These are phyloP conservation scores for Pteronotus mesoamericanus DNA, from an alignment of 2,797 vertebrate species.

Conservation along the genomic window DNA sequence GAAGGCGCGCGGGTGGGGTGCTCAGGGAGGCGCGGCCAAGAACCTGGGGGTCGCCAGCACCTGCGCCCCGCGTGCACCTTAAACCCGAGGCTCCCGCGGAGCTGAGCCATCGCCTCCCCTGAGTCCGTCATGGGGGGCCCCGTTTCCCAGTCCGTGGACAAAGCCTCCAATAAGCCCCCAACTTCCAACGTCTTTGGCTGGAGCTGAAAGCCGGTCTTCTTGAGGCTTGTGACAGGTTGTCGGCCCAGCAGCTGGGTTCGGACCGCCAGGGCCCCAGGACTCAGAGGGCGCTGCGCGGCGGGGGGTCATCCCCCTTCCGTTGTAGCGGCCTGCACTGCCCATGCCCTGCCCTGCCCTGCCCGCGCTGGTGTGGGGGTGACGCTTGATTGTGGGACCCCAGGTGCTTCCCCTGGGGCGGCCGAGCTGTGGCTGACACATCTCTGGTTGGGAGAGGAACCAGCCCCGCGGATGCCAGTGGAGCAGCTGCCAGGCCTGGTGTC, in stretches of 20 bases:
- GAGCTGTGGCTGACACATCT: not conserved
- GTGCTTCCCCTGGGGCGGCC: not conserved
- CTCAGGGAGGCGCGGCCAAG: not conserved
- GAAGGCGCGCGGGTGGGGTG: not conserved
- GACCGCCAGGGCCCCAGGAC: not conserved
- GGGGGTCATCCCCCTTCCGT: not conserved
- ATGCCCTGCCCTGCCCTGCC: not conserved
- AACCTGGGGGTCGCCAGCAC: not conserved
- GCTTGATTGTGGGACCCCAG: not conserved
- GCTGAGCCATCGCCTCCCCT: not conserved
- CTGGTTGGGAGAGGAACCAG: not conserved
- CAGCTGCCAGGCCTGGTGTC: not conserved
- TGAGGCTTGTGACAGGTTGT: not conserved
- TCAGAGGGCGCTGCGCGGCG: not conserved
- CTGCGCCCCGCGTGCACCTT: not conserved
- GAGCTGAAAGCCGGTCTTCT: constrained; percentile 23
- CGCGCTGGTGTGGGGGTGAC: not conserved
- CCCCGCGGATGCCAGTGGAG: not conserved
- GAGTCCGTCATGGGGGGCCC: not conserved
- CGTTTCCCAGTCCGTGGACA: not conserved
- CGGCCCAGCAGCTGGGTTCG: not conserved
- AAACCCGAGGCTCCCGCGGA: not conserved
- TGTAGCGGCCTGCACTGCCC: not conserved
- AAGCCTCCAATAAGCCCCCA: not conserved
- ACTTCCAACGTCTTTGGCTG: not conserved